Base-by-base conservation (phyloP, 1,140 invertebrate genomes). In the Nephila pilipes region DNA sequence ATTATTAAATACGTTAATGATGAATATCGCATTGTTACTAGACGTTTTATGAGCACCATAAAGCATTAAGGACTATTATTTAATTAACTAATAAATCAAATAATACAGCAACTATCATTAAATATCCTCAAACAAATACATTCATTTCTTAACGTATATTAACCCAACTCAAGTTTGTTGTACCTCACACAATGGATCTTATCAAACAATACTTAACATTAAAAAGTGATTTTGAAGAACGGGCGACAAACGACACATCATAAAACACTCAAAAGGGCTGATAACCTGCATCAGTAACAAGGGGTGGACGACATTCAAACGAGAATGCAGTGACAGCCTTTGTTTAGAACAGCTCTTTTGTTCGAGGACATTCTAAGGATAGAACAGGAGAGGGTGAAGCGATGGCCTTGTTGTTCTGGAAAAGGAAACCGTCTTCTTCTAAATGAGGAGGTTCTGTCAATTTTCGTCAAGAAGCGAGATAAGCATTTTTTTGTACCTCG, bases 221-320 rank as follows among this genome's bases (percentile, higher is more conserved):
- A 69, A 81, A 81, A 46, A 38, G 38, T 46, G 79, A 38, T 81
- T 81, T 81, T 81, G 79, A 46, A 54, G 46, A 46, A 25, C 22
- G 18, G n/a, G 3, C 12, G n/a, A 55, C n/a, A 25, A 81, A 81
- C 46, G 80, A 55, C 80, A 14, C 38, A 55, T 25, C n/a, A 29
- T 83, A 22, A 25, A 25, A 83, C 46, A 54, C 38, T 83, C 46
- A 83, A 25, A 55, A 12, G n/a, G 38, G 22, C 16, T 54, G 38
- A 83, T 29, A 81, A 81, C 79, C 79, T 25, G n/a, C 20, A 20
- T 18, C 10, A 54, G 38, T 54, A 83, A 29, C 46, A 16, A 83
- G 22, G 1, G 22, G 10, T 14, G 54, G n/a, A 22, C 46, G 32
- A 25, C 8, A 14, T 14, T 16, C n/a, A 25, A 55, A 83, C 20